Evolutionary conservation across 2,113 vertebrate species (phyloP).

Genomic region (Lepidothrix coronata): DNA sequence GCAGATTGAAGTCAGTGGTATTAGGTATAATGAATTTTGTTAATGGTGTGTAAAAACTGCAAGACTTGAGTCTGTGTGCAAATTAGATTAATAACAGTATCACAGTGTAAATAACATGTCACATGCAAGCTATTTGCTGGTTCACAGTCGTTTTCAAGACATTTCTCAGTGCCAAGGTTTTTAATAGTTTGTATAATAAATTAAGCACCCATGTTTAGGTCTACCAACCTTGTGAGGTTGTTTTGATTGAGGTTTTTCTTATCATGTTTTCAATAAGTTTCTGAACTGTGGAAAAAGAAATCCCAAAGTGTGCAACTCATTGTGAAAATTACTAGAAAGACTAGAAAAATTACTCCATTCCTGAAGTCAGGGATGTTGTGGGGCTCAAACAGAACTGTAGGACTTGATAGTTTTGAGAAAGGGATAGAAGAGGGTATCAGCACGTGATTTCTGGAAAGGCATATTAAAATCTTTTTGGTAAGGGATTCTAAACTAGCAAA

Average conservation of each 20-base stretch:
- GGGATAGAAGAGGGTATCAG: background rate
- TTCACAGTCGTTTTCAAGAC: background rate
- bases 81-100: constrained; percentile 7
- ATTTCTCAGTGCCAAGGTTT: background rate
- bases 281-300: background rate
- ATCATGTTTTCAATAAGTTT: background rate
- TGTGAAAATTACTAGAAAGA: background rate
- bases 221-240: background rate
- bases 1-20: background rate
- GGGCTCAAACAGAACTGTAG: background rate
- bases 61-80: background rate
- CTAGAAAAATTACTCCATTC: background rate
- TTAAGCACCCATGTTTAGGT: background rate
- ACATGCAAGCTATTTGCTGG: background rate
- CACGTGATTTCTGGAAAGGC: background rate
- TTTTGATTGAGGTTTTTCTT: background rate
- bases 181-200: background rate
- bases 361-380: background rate
- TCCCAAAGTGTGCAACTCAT: background rate
- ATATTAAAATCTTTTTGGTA: background rate
- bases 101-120: background rate
- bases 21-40: constrained; percentile 13
- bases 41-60: constrained; percentile 15
- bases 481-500: background rate
- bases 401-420: background rate